These are phyloP conservation scores for Hydra vulgaris DNA, from an alignment of 30 jellyfish, hydroid and myxozoan species.

Conservation along the genomic window DNA sequence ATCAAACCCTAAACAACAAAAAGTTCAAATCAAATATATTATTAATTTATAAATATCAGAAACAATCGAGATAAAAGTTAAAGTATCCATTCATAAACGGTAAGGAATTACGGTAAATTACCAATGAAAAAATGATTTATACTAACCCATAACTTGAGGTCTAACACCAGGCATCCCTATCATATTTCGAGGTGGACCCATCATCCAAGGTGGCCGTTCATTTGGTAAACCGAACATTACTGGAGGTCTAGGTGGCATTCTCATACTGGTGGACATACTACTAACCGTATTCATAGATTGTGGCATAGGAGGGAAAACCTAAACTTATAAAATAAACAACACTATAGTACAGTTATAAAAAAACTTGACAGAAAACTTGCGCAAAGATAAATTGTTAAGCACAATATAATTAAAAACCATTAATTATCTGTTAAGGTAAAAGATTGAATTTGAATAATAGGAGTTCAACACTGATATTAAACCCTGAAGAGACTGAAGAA, in stretches of 20 bases:
- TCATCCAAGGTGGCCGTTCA: conserved; percentile 28
- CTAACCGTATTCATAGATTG: conserved; percentile 4
- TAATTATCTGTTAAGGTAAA: no score
- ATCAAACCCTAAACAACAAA: conserved; percentile 13
- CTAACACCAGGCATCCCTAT: not conserved
- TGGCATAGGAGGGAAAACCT: conserved; percentile 9
- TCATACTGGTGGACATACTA: conserved; percentile 20
- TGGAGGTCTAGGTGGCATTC: conserved; percentile 27
- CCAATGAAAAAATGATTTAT: not conserved
- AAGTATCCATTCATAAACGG: not conserved
- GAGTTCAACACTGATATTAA: no score
- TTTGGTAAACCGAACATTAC: conserved; percentile 4
- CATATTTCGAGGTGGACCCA: conserved; percentile 10
- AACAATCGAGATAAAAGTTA: not conserved
- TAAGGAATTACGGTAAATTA: not conserved
- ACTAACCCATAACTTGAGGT: not conserved
- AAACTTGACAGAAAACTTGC: no score
- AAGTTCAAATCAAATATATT: not conserved
- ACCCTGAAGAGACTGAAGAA: no score
- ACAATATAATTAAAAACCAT: no score
- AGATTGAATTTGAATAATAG: no score
- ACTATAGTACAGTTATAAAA: no score
- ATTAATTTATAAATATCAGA: not conserved
- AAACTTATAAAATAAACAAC: not conserved
- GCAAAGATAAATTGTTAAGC: no score